phyloP scores from a whole-genome alignment of 2,113 vertebrate genomes.

The Pangasianodon gigas region DNA sequence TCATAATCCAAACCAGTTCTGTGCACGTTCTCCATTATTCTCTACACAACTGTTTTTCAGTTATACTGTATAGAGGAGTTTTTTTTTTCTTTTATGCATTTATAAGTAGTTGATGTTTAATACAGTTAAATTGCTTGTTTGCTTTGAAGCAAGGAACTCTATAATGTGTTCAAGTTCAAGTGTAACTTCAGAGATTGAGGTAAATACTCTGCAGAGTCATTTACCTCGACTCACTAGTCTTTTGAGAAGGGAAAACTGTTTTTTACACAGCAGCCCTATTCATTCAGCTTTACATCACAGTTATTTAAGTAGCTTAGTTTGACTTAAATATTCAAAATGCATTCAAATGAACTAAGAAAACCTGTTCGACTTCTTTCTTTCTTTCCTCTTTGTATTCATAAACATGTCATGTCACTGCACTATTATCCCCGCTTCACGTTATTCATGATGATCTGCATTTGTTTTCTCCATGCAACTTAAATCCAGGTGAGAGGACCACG shows the following conservation, averaged over 20 bases:
- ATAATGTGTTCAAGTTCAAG: neutral
- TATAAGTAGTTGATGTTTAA: neutral
- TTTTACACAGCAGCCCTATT: neutral
- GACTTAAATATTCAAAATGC: neutral
- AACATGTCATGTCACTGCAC: neutral
- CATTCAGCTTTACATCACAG: neutral
- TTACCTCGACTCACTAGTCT: neutral
- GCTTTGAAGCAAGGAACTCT: neutral
- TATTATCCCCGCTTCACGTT: neutral
- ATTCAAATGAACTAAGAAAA: slow-evolving; percentile 30
- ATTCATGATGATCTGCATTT: neutral
- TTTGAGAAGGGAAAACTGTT: neutral
- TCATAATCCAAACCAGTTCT: neutral
- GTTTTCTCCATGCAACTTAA: neutral
- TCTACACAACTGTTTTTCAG: neutral
- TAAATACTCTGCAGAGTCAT: neutral
- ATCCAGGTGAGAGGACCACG: neutral
- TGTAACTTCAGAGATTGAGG: neutral
- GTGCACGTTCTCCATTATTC: neutral
- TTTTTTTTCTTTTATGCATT: neutral
- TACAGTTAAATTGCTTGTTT: neutral
- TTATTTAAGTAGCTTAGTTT: neutral
- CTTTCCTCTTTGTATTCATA: neutral
- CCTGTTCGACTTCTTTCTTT: neutral
- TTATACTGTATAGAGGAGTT: neutral